These are phyloP conservation scores for Hoplostethus atlanticus DNA, from an alignment of 2,797 vertebrate genomes.

Conservation along the genomic window DNA sequence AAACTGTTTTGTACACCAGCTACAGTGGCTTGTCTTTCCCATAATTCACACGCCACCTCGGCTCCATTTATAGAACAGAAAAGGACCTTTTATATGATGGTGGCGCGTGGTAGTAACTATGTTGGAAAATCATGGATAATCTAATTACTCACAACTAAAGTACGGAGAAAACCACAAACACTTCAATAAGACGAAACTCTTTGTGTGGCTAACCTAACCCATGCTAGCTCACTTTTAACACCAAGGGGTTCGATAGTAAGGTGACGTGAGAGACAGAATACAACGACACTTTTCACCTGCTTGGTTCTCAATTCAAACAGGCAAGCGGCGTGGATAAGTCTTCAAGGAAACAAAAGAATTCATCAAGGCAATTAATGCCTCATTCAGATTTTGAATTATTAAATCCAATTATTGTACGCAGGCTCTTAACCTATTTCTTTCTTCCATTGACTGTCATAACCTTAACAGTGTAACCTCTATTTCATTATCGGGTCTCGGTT, in stretches of 20 bases:
- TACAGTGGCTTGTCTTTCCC: not conserved
- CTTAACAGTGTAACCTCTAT: conserved; percentile 38
- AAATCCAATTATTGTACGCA: conserved; percentile 84
- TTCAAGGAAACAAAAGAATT: conserved; percentile 78
- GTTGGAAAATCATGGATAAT: not conserved
- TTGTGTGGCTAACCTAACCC: conserved; percentile 26
- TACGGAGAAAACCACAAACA: not conserved
- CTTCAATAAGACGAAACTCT: not conserved
- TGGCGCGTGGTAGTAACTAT: not conserved
- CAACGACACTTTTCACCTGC: conserved; percentile 61
- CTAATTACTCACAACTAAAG: not conserved
- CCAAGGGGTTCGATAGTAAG: not conserved
- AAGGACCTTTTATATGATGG: not conserved
- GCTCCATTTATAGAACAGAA: not conserved
- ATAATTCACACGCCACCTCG: not conserved
- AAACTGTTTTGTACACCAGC: not conserved
- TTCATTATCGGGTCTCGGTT: conserved; percentile 30
- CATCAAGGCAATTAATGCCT: conserved; percentile 63
- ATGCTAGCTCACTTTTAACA: conserved; percentile 17
- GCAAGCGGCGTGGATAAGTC: conserved; percentile 80
- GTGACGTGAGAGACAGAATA: conserved; percentile 51
- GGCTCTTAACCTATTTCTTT: conserved; percentile 83
- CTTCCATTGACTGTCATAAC: conserved; percentile 71
- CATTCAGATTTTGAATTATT: conserved; percentile 87
- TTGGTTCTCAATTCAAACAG: conserved; percentile 74